Conservation (phyloP, 1,140 invertebrate species). For the Coboldia fuscipes region DNA sequence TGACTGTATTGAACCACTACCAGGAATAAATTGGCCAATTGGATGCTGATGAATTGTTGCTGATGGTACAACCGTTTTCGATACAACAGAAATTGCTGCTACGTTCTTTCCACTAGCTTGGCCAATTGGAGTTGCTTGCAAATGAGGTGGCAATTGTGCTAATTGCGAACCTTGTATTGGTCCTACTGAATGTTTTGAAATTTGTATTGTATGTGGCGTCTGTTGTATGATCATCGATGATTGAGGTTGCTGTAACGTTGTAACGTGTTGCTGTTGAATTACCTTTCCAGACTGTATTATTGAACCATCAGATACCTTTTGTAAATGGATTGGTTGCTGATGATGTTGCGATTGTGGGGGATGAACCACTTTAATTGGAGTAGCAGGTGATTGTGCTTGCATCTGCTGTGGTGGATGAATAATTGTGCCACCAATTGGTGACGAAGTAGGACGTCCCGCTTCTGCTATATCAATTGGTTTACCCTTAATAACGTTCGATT, state of each 20-base stretch:
- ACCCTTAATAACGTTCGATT: not conserved
- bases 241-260: conserved; percentile 1
- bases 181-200: not conserved
- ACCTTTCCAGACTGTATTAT: too few species aligned
- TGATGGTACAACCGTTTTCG: not conserved
- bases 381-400: too few species aligned
- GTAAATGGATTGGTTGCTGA: not conserved
- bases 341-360: not conserved
- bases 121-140: not conserved
- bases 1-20: too few species aligned
- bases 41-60: too few species aligned
- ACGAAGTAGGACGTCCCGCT: not conserved
- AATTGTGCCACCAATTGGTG: too few species aligned
- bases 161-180: conserved; percentile 3
- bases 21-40: too few species aligned
- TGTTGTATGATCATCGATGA: not conserved
- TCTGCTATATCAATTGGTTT: not conserved
- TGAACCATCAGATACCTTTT: conserved; percentile 4
- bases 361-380: not conserved
- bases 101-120: not conserved
- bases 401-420: conserved; percentile 1
- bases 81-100: not conserved
- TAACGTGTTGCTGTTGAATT: conserved; percentile 4
- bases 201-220: not conserved
- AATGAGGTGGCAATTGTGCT: conserved; percentile 6